A percentile compares a stretch with the other conserved stretches of the same genome.
These are phyloP conservation scores for Dioctria linearis DNA, from an alignment of 2,888 invertebrate genomes.

Conservation along the genomic window DNA sequence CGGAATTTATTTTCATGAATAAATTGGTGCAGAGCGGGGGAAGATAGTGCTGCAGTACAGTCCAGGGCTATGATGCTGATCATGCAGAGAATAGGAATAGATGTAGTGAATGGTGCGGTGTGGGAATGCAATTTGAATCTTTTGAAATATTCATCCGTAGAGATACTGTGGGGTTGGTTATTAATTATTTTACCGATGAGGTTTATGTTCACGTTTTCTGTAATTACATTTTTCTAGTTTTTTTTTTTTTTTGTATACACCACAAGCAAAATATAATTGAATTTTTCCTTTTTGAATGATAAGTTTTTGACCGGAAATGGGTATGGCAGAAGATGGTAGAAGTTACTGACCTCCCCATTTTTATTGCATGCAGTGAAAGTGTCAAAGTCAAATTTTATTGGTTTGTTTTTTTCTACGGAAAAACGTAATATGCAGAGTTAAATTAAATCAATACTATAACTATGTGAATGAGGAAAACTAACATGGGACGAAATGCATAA, in stretches of 20 bases:
- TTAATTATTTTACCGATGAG: neutral
- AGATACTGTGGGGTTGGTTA: too few species aligned
- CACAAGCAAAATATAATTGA: neutral
- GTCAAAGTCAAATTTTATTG: constrained; percentile 14
- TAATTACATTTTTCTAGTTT: neutral
- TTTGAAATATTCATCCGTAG: neutral
- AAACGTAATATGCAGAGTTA: neutral
- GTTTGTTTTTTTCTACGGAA: constrained; percentile 5
- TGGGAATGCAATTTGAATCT: neutral
- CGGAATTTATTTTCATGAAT: constrained; percentile 46
- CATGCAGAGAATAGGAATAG: too few species aligned
- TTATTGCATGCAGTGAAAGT: constrained; percentile 16
- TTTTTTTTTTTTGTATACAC: neutral
- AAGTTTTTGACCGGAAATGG: neutral
- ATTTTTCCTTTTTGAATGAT: constrained; percentile 1
- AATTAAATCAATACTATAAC: neutral
- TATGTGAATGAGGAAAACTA: too few species aligned
- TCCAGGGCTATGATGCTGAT: too few species aligned
- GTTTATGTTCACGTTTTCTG: neutral
- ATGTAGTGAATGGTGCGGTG: neutral
- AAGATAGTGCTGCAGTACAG: neutral
- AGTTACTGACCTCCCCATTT: constrained; percentile 24
- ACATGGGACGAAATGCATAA: neutral
- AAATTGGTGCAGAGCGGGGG: constrained; percentile 5
- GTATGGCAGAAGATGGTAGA: neutral